These are phyloP conservation scores for Chloropsis hardwickii DNA, from an alignment of 2,113 vertebrate genomes.

Conservation along the genomic window DNA sequence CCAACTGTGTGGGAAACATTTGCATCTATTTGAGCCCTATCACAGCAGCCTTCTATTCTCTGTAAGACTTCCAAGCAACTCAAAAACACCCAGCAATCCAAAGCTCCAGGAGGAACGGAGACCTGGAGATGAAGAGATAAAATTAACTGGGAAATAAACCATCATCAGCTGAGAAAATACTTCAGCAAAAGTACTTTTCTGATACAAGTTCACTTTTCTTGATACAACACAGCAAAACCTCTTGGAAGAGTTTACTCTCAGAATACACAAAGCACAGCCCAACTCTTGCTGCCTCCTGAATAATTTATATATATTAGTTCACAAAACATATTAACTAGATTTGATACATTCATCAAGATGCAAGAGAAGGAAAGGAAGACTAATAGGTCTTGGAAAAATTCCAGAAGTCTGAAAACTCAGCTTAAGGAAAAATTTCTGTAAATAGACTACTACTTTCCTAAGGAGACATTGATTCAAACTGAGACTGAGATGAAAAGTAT, in stretches of 20 bases:
- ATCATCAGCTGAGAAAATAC: background rate
- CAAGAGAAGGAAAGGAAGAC: background rate
- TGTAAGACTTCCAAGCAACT: slow-evolving; percentile 97
- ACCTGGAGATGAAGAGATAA: slow-evolving; percentile 73
- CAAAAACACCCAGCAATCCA: slow-evolving; percentile 98
- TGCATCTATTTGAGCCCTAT: slow-evolving; percentile 86
- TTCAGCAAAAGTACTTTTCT: background rate
- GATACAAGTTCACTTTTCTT: background rate
- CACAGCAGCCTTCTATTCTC: slow-evolving; percentile 95
- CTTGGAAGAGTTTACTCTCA: background rate
- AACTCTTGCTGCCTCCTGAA: background rate
- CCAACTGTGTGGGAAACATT: slow-evolving; percentile 93
- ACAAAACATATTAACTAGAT: background rate
- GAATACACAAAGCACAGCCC: background rate
- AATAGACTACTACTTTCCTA: background rate
- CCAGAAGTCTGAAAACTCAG: background rate
- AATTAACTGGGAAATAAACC: background rate
- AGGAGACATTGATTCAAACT: background rate
- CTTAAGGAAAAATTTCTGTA: background rate
- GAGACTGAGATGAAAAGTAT: background rate
- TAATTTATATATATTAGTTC: background rate
- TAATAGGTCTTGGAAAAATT: background rate
- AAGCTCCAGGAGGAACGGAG: slow-evolving; percentile 86
- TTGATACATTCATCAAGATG: background rate
- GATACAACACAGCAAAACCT: background rate